A percentile compares a stretch with the other conserved stretches of the same genome.
Evolutionary conservation across 2,888 invertebrate genomes (phyloP).

Genomic region (Lasioglossum oenotherae): DNA sequence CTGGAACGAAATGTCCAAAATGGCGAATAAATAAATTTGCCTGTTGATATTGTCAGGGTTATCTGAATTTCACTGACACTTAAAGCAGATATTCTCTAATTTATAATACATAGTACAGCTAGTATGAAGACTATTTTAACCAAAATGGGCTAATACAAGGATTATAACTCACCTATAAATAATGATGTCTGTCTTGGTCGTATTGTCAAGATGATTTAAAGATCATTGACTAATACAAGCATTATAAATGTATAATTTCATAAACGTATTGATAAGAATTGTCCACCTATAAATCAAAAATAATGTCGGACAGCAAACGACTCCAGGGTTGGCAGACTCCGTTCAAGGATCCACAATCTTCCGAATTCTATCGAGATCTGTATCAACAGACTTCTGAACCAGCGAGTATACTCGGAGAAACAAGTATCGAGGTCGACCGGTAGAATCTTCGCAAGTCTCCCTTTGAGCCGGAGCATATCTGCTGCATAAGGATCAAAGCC

Average conservation of each 20-base stretch:
- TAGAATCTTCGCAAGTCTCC: not conserved
- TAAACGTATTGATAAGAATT: not conserved
- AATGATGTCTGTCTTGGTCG: not conserved
- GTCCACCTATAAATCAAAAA: not conserved
- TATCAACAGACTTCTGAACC: not conserved
- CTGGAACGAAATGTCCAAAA: not conserved
- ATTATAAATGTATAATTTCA: no score
- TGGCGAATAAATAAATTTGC: not conserved
- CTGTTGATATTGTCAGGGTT: not conserved
- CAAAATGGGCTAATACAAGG: no score
- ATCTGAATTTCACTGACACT: no score
- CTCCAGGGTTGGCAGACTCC: not conserved
- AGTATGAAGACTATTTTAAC: not conserved
- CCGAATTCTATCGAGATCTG: not conserved
- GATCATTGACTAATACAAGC: no score
- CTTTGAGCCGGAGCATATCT: not conserved
- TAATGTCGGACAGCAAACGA: not conserved
- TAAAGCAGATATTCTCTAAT: not conserved
- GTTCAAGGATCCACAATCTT: not conserved
- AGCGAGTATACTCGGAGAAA: not conserved
- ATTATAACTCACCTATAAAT: not conserved
- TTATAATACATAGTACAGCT: not conserved
- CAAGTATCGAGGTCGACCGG: not conserved
- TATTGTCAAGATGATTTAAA: not conserved
- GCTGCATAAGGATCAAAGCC: constrained; percentile 17